Evolutionary conservation across 1,140 invertebrate genomes (phyloP), one percentile per base, ranked within the genome.

Genomic region (Oryzaephilus surinamensis): DNA sequence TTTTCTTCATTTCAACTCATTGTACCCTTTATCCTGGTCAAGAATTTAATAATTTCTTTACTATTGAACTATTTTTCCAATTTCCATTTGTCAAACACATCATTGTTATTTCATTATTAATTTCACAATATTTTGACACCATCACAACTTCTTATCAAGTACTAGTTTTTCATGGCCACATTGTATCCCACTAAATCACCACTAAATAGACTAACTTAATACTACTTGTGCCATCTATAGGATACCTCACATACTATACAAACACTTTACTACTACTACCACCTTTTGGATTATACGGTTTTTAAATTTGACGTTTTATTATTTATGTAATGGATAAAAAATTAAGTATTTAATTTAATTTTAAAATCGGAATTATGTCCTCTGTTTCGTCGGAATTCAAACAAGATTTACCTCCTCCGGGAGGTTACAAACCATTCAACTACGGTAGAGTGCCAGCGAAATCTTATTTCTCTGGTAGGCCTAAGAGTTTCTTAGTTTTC

Each of bases 361-460:
- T 2, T 21, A 21, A 6, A 21, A 21, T 10, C 6, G 2, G 10
- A 21, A 2, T 6, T 21, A 21, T 21, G 6, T 6, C 6, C 20
- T 29, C 1, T 32, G 2, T 29, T 12, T 29, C 46, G 46, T 32
- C 46, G 6, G 42, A 48, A 31, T 55, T 57, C 52, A 73, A 68
- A 54, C 89, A 93, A 64, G 89, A 93, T 68, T 69, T 92, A 70
- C 87, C 89, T 52, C 88, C 88, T 44, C 63, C 70, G 32, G 85
- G 85, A 46, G 89, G 88, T 32, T 93, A 87, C 62, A 72, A 72
- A 47, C 71, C 77, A 7, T 79, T 91, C 46, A 70, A 73, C 37
- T 86, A 67, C 59, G 70, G 75, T 39, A 73, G 85, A 53, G 65
- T 84, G 20, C 78, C 79, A 18, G 71, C 84, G 2, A 83, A 71